phyloP scores from a whole-genome alignment of 2,888 invertebrate species.

The Herminia tarsipennalis region DNA sequence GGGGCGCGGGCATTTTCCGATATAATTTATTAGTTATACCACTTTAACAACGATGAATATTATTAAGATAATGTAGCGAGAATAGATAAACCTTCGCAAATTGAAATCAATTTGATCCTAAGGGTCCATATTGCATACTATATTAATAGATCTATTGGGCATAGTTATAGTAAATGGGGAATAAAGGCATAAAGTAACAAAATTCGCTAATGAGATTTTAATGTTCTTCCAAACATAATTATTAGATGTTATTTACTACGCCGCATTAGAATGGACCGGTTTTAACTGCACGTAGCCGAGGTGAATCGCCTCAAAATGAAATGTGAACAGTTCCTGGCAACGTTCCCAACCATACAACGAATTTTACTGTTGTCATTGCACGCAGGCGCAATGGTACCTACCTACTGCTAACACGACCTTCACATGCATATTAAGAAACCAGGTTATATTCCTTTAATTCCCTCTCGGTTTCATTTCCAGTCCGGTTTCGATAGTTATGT shows the following conservation, averaged over 20 bases:
- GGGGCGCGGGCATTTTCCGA: conserved; percentile 50
- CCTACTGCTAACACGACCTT: conserved; percentile 47
- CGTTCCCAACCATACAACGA: conserved; percentile 55
- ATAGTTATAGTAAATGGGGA: no score
- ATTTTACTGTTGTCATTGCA: conserved; percentile 55
- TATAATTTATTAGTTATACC: conserved; percentile 37
- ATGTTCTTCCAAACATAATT: conserved; percentile 23
- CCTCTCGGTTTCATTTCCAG: no score
- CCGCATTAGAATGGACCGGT: conserved; percentile 31
- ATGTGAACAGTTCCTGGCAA: conserved; percentile 61
- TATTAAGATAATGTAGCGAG: neutral
- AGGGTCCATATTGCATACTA: no score
- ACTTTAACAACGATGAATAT: no score
- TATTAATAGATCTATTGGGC: no score
- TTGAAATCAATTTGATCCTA: neutral
- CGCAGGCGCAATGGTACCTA: conserved; percentile 26
- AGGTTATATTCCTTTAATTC: no score
- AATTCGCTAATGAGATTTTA: conserved; percentile 28
- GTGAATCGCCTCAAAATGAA: conserved; percentile 55
- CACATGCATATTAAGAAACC: conserved; percentile 31
- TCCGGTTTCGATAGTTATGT: no score
- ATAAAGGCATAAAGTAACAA: conserved; percentile 2
- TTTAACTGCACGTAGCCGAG: conserved; percentile 43
- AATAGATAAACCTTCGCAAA: neutral
- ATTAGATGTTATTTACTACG: conserved; percentile 16